Evolutionary conservation across 2,797 vertebrate genomes (phyloP), one percentile per base, ranked within the genome.

Genomic region (Netta rufina): DNA sequence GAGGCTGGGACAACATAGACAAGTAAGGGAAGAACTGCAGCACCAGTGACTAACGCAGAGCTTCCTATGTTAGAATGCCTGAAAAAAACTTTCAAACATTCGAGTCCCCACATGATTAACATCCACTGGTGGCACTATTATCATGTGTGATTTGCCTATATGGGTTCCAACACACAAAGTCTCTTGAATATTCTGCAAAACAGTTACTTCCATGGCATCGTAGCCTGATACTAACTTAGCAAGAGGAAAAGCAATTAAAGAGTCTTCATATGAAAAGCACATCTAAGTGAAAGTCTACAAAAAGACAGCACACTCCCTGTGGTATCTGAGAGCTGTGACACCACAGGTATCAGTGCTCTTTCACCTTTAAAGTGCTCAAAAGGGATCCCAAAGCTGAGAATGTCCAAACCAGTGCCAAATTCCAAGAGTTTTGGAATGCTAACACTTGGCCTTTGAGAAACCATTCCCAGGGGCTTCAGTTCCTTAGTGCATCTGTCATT

Each of bases 131-230:
- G 60, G 81, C 56, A 80, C 36, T 66, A 56, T 49, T n/a, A 73
- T 75, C 11, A 7, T 3, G 87, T 83, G 87, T 64, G 79, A 81
- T 53, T 38, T 84, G 57, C 64, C 74, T 71, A 2, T 3, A 8
- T 2, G 58, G 30, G 20, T 78, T 90, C 92, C 93, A 89, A 82
- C 96, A 96, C 86, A 84, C 67, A 67, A 83, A 86, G 74, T 88
- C 57, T 96, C 84, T 7, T 14, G 41, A 56, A 65, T 28, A 1
- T 70, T 90, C 94, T 94, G 95, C 84, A 88, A 64, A 95, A 84
- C 73, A 89, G 57, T 9, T 39, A 49, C 85, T 96, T 72, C 94
- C 91, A 90, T 6, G 86, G 80, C 82, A 53, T 10, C 56, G 6
- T 28, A 73, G 70, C 47, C 57, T 60, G 88, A 33, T 38, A 58